A percentile compares a stretch with the other conserved stretches of the same genome.
These are phyloP conservation scores for Parauchenoglanis punctatus DNA, from an alignment of 2,797 vertebrate species.

Conservation along the genomic window DNA sequence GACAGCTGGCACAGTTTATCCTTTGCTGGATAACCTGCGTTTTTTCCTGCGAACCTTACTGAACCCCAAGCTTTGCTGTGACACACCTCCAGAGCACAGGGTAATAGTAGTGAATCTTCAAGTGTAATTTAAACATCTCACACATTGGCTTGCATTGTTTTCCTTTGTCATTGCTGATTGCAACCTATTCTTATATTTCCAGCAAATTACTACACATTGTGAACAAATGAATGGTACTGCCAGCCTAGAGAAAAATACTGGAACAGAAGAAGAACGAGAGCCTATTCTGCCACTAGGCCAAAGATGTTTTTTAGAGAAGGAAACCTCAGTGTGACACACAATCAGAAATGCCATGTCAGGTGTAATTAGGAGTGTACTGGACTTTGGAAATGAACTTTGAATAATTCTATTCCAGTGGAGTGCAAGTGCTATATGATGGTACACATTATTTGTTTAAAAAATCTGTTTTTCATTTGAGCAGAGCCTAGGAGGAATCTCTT, in stretches of 20 bases:
- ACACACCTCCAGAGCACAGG: constrained; percentile 56
- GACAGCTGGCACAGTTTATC: constrained; percentile 82
- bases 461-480: not conserved
- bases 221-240: constrained; percentile 63
- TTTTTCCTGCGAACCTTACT: constrained; percentile 76
- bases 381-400: not conserved
- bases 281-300: constrained; percentile 52
- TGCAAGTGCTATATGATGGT: not conserved
- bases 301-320: constrained; percentile 55
- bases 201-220: constrained; percentile 42
- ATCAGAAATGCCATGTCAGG: not conserved
- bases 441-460: constrained; percentile 2
- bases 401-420: not conserved
- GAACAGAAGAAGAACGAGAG: constrained; percentile 53
- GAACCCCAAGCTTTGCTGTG: constrained; percentile 71
- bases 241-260: constrained; percentile 30
- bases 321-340: constrained; percentile 68
- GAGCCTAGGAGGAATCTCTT: no score
- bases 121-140: not conserved
- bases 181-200: constrained; percentile 26
- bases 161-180: constrained; percentile 21
- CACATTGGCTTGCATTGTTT: not conserved
- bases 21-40: constrained; percentile 74
- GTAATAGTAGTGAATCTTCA: constrained; percentile 60
- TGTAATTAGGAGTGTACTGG: not conserved